These are phyloP conservation scores for Eristalinus sepulchralis DNA, from an alignment of 2,888 invertebrate species.

Conservation along the genomic window DNA sequence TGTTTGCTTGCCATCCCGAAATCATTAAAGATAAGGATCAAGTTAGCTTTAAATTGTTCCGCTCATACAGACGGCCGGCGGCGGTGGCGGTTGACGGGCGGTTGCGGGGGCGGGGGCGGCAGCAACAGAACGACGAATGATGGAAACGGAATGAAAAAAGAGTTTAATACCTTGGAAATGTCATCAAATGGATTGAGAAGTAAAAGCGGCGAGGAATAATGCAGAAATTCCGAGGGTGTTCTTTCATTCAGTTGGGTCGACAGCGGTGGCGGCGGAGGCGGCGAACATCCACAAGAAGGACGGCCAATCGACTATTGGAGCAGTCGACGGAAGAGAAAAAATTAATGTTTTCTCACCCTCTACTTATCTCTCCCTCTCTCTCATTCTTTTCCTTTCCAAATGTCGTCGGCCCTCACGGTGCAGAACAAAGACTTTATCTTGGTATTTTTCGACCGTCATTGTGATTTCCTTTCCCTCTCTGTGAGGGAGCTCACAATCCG, in stretches of 20 bases:
- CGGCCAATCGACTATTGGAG: constrained; percentile 38
- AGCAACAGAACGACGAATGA: neutral
- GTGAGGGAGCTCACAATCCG: neutral
- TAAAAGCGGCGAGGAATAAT: constrained; percentile 35
- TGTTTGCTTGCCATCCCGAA: constrained; percentile 72
- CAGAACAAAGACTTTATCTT: neutral
- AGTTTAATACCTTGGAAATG: constrained; percentile 62
- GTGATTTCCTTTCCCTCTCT: neutral
- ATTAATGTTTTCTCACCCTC: neutral
- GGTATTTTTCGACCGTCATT: neutral
- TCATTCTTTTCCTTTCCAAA: neutral
- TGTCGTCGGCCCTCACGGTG: neutral
- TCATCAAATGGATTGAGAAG: constrained; percentile 60
- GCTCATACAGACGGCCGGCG: constrained; percentile 22
- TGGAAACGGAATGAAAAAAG: constrained; percentile 21
- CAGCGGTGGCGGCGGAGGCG: no score
- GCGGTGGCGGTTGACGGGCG: neutral
- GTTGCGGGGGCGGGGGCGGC: constrained; percentile 3
- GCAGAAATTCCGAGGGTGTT: constrained; percentile 30
- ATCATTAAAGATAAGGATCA: constrained; percentile 80
- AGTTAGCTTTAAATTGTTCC: constrained; percentile 76
- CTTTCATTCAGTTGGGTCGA: constrained; percentile 1
- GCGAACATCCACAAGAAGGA: constrained; percentile 12
- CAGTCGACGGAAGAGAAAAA: constrained; percentile 3
- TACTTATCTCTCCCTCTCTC: constrained; percentile 6